Base-by-base conservation (phyloP, 2,797 vertebrate species). In the Coracias cyanogaster region DNA sequence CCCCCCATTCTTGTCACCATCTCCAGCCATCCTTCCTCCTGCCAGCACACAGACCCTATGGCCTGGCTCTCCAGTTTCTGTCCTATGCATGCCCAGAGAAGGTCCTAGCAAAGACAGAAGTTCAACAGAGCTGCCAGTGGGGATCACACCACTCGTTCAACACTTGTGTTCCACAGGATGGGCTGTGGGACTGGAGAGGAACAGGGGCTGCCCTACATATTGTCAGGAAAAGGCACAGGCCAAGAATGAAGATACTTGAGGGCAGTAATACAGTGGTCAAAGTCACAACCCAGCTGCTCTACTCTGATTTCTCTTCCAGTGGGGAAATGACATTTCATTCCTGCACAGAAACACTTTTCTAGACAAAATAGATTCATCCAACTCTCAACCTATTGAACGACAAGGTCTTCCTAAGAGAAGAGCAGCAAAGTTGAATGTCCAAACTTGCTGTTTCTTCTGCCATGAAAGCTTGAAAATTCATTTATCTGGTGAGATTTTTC, bases 401-500 rank as follows among this genome's bases (percentile, higher is more conserved):
- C 49, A 46, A 78, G 19, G 18, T n/a, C 73, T 89, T 74, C 69
- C 72, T 28, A 48, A 79, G 35, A 83, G 41, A 76, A 66, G 79
- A 82, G 69, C 48, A 70, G 61, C 33, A 80, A 69, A 35, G 52
- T 55, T 94, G 90, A 86, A 81, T 87, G 74, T 60, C 72, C 61
- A 70, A 82, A 86, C 55, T 60, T 85, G 65, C 62, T 85, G 55
- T 41, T 83, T 74, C 64, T 72, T 93, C 52, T 70, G 82, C 80
- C 65, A 92, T 26, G 83, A 78, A 78, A 69, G 78, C 81, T 94
- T 89, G 93, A 96, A 96, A 97, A 93, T 92, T 87, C 77, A 96
- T 92, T 78, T 84, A 66, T 79, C 72, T 74, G 82, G 52, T 83
- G 72, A 85, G 54, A 72, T 69, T 25, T 13, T 31, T 64, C 24